Conservation (phyloP, 2,888 invertebrate genomes). For the Torymus aiolomorphi region DNA sequence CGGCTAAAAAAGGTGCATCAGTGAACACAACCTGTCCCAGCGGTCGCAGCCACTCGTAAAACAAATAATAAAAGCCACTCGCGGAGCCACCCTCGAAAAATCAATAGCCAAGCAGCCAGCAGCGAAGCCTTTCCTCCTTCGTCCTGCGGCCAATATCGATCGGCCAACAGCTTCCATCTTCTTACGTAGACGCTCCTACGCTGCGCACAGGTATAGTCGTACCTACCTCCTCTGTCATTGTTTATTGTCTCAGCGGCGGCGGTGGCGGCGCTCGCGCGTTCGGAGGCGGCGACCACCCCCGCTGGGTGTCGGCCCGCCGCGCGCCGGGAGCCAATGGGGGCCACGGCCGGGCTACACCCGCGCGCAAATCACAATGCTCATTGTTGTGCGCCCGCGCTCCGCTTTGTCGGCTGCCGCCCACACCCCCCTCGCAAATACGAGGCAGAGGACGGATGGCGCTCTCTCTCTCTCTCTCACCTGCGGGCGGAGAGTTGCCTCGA, state of each 20-base stretch:
- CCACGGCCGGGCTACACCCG: conserved; percentile 69
- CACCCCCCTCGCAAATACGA: conserved; percentile 3
- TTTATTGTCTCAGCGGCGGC: conserved; percentile 67
- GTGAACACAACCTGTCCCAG: no score
- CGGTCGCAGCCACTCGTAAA: no score
- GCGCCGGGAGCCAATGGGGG: conserved; percentile 65
- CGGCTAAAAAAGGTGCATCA: no score
- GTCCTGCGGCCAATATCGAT: no score
- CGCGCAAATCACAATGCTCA: conserved; percentile 76
- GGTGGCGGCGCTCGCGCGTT: conserved; percentile 33
- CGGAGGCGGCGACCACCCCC: conserved; percentile 67
- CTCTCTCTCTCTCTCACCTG: no score
- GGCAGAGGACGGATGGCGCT: no score
- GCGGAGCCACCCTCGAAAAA: conserved; percentile 5
- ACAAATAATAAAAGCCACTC: background rate
- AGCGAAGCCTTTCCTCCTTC: background rate
- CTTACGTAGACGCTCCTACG: no score
- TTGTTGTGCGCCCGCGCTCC: conserved; percentile 69
- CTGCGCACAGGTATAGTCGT: no score
- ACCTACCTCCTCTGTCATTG: conserved; percentile 63
- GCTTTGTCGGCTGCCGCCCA: conserved; percentile 46
- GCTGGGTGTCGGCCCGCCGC: conserved; percentile 58
- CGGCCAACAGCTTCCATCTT: no score
- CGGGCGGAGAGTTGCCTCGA: no score
- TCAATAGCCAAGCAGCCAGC: conserved; percentile 18